Evolutionary conservation across 1,140 invertebrate genomes (phyloP).

Genomic region (Phenacoccus solenopsis): DNA sequence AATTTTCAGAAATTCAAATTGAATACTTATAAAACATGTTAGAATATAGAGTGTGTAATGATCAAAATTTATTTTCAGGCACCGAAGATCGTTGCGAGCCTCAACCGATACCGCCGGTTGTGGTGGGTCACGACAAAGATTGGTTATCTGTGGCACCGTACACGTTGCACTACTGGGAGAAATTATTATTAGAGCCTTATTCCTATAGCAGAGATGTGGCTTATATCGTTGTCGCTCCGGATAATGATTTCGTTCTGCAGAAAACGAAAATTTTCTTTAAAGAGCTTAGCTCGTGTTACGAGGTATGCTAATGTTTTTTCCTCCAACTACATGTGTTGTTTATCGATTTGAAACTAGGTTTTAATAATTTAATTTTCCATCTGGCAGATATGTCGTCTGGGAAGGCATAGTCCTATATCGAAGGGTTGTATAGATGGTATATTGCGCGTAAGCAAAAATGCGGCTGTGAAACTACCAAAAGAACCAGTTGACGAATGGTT

Average conservation of each 20-base stretch:
- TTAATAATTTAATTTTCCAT: no score
- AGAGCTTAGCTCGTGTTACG: slow-evolving; percentile 83
- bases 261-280: slow-evolving; percentile 78
- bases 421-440: slow-evolving; percentile 78
- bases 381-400: slow-evolving; percentile 68
- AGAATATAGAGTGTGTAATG: no score
- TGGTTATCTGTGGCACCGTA: slow-evolving; percentile 88
- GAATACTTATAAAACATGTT: no score
- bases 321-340: no score
- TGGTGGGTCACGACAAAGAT: slow-evolving; percentile 89
- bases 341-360: no score
- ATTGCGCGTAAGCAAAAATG: slow-evolving; percentile 63
- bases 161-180: slow-evolving; percentile 89
- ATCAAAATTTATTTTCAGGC: no score
- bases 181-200: slow-evolving; percentile 84
- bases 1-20: no score
- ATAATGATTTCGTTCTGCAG: slow-evolving; percentile 68
- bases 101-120: slow-evolving; percentile 84
- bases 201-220: slow-evolving; percentile 82
- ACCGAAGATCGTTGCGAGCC: slow-evolving; percentile 92
- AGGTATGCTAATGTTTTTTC: no score
- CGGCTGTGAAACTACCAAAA: slow-evolving; percentile 44
- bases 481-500: slow-evolving; percentile 86
- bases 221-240: slow-evolving; percentile 87
- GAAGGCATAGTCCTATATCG: slow-evolving; percentile 73